These are phyloP conservation scores for Eledona agricola DNA, from an alignment of 2,888 invertebrate species.

Conservation along the genomic window DNA sequence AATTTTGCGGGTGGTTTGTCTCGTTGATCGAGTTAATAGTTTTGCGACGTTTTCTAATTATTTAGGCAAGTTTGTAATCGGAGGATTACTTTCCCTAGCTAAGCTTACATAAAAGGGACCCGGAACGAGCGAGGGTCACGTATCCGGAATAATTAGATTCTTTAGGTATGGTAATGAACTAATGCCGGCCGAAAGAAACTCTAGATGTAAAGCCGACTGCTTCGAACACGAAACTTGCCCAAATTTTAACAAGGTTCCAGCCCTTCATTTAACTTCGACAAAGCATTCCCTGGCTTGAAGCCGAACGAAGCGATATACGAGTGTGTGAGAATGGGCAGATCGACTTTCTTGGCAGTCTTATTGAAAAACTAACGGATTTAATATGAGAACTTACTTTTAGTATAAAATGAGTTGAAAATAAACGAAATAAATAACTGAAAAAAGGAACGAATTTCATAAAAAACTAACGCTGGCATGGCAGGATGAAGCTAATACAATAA, in stretches of 20 bases:
- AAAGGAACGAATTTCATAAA: too few relatives aligned
- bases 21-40: slow-evolving; percentile 17
- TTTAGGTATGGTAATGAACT: slow-evolving; percentile 33
- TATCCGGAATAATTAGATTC: slow-evolving; percentile 27
- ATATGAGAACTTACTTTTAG: too few relatives aligned
- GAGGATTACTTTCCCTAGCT: slow-evolving; percentile 21
- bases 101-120: slow-evolving; percentile 18
- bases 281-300: not conserved
- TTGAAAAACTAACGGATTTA: too few relatives aligned
- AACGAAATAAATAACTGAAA: too few relatives aligned
- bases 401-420: too few relatives aligned
- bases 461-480: too few relatives aligned
- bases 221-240: slow-evolving; percentile 5
- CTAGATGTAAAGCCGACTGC: not conserved
- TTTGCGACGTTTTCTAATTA: slow-evolving; percentile 16
- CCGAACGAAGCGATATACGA: not conserved
- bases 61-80: slow-evolving; percentile 25
- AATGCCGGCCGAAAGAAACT: slow-evolving; percentile 19
- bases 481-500: too few relatives aligned
- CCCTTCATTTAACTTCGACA: not conserved
- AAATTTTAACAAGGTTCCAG: slow-evolving; percentile 5
- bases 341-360: too few relatives aligned
- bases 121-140: slow-evolving; percentile 27
- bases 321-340: too few relatives aligned
- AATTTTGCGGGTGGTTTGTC: slow-evolving; percentile 10